Conservation (phyloP, 1,140 invertebrate species). For the Penaeus chinensis region DNA sequence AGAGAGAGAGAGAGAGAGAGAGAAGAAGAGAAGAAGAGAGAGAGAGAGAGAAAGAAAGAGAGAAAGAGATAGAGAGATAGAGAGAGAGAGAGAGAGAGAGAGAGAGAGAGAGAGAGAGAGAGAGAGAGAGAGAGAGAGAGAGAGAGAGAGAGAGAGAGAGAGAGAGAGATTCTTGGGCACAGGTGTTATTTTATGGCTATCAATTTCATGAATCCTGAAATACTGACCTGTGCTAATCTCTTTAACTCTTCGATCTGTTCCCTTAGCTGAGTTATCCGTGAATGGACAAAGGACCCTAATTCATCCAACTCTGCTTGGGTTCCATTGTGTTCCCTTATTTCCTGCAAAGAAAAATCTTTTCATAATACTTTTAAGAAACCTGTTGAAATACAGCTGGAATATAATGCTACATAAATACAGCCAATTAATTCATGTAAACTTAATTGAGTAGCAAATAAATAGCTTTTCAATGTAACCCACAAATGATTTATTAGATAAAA, state of each 20-base stretch:
- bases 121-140: neutral
- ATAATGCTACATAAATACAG: neutral
- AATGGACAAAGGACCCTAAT: constrained; percentile 49
- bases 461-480: no score
- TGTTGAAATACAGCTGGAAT: neutral
- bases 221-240: constrained; percentile 49
- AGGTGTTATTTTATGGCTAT: neutral
- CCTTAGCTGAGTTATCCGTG: constrained; percentile 51
- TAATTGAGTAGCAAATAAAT: no score
- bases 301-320: constrained; percentile 57
- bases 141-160: neutral
- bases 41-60: neutral
- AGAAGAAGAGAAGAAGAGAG: neutral
- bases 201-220: neutral
- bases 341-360: constrained; percentile 16
- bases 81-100: neutral
- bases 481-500: no score
- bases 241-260: constrained; percentile 55
- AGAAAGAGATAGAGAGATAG: no score
- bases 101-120: neutral
- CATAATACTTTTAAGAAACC: no score
- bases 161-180: neutral
- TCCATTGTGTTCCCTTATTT: constrained; percentile 56
- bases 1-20: no score
- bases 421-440: no score